Percentiles rank a stretch among this genome's conserved stretches.
Evolutionary conservation across 2,888 invertebrate species (phyloP).

Genomic region (Apoda limacodes): DNA sequence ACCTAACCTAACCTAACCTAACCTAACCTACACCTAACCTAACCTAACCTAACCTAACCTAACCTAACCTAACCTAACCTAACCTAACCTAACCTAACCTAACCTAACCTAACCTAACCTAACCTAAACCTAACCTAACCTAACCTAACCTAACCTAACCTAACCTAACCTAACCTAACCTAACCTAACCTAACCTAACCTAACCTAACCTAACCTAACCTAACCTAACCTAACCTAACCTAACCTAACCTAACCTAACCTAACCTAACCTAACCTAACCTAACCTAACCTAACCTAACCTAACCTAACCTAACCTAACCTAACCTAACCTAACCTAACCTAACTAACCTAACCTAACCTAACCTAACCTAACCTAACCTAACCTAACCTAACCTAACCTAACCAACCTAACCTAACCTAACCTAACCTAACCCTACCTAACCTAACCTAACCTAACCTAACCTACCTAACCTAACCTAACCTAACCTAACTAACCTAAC

Average conservation of each 20-base stretch:
- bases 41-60: constrained; percentile 8
- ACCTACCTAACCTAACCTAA: too few relatives aligned
- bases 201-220: not conserved
- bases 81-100: constrained; percentile 1
- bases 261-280: too few relatives aligned
- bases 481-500: too few relatives aligned
- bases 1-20: constrained; percentile 4
- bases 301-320: not conserved
- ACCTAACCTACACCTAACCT: constrained; percentile 7
- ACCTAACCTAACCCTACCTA: not conserved
- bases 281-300: constrained; percentile 1
- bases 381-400: not conserved
- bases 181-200: not conserved
- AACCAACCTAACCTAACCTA: not conserved
- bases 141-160: not conserved
- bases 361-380: too few relatives aligned
- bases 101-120: not conserved
- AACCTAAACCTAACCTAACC: not conserved
- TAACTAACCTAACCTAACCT: not conserved
- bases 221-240: not conserved
- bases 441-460: not conserved
- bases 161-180: not conserved
- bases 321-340: not conserved
- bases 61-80: constrained; percentile 6
- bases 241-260: not conserved